Evolutionary conservation across 2,797 vertebrate genomes (phyloP), one percentile per base, ranked within the genome.

Genomic region (Tapirus indicus): DNA sequence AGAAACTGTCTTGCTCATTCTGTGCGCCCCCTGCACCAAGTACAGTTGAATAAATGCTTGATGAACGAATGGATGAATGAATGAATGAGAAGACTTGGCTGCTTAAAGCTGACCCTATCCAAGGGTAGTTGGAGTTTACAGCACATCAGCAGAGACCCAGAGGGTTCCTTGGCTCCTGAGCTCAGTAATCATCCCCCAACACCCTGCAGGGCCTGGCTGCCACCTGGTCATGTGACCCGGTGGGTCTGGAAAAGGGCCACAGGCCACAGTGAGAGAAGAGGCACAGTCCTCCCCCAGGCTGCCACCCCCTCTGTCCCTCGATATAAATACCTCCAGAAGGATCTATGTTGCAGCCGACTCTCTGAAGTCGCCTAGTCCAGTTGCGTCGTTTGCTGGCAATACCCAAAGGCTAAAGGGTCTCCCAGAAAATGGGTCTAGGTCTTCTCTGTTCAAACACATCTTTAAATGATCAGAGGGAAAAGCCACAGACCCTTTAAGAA

Each of bases 101-200:
- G 60, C 60, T 91, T 52, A 56, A 7, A 79, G n/a, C 8, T 14
- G 16, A 64, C 12, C 78, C 11, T 4, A 35, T 47, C 44, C 60
- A 54, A 80, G 44, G 18, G 5, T 6, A 8, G 16, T 32, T 27
- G 56, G 52, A 58, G 62, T 54, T 84, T 58, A n/a, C 7, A 60
- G n/a, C 69, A 54, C 58, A 2, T 38, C 16, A 0, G 16, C n/a
- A 74, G 72, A 64, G 58, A 25, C 52, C 54, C 54, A 49, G 69
- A 74, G 29, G 72, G 3, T 12, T 64, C 23, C 2, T 0, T 7
- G 4, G 47, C 44, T 62, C 0, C 10, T 1, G 66, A 56, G 27
- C 56, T 79, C 52, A 8, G 58, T 49, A 17, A 17, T 32, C 12
- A 12, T 7, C 3, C 3, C 60, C 60, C 35, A 5, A 10, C 25